Percentiles rank a stretch among this genome's conserved stretches.
phyloP scores from a whole-genome alignment of 2,113 vertebrate species.

The Nannospalax galili region DNA sequence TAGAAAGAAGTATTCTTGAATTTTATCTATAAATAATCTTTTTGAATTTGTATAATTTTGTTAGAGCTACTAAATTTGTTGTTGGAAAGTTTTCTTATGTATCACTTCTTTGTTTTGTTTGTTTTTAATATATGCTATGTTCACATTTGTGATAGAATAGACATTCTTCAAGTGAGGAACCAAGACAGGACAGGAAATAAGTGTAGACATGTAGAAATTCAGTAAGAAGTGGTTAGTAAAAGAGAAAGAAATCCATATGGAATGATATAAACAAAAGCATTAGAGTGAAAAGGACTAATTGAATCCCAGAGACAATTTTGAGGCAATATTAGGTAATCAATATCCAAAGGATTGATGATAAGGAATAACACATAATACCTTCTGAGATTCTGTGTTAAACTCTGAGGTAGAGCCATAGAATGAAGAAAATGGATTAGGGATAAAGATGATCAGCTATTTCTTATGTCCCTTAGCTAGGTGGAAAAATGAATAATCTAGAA shows the following conservation, averaged over 20 bases:
- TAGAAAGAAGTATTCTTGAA: no score
- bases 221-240: background rate
- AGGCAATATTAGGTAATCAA: no score
- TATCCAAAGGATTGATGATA: background rate
- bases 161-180: background rate
- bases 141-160: no score
- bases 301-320: background rate
- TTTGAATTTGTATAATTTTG: no score
- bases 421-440: background rate
- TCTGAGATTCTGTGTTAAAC: background rate
- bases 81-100: no score
- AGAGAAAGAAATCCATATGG: background rate
- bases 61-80: no score
- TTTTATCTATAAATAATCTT: no score
- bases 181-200: no score
- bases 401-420: background rate
- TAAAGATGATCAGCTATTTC: background rate
- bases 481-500: background rate
- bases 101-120: no score
- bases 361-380: background rate
- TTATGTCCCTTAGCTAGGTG: background rate
- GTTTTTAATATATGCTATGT: background rate
- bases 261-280: background rate
- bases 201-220: background rate
- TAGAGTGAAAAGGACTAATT: accelerated